Evolutionary conservation across 2,888 invertebrate species (phyloP).

Genomic region (Epinotia brunnichana): DNA sequence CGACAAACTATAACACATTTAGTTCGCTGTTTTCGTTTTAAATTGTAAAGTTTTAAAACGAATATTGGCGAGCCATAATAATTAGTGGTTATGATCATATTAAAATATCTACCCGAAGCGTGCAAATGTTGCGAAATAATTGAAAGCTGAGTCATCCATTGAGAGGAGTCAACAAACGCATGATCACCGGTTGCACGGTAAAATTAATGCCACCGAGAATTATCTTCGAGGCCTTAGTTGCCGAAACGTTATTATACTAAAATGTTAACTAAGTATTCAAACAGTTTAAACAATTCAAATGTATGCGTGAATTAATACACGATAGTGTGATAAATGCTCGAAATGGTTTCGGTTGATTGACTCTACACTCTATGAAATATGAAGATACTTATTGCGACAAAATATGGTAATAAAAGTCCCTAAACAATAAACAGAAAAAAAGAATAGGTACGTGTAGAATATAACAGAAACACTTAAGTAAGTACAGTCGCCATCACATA

Average conservation of each 20-base stretch:
- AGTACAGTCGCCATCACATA: too few relatives aligned
- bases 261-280: neutral
- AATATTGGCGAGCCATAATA: constrained; percentile 3
- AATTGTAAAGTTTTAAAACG: constrained; percentile 6
- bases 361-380: neutral
- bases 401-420: too few relatives aligned
- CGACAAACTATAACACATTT: neutral
- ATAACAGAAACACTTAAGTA: too few relatives aligned
- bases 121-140: constrained; percentile 34
- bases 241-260: constrained; percentile 15
- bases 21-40: constrained; percentile 5
- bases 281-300: neutral
- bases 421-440: too few relatives aligned
- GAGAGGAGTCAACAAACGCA: constrained; percentile 42
- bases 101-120: constrained; percentile 15
- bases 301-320: neutral
- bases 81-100: constrained; percentile 14
- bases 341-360: neutral
- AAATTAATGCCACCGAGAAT: constrained; percentile 26
- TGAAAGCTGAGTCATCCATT: constrained; percentile 34
- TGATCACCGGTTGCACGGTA: constrained; percentile 22
- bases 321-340: neutral
- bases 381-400: too few relatives aligned
- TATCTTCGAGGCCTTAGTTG: constrained; percentile 6
- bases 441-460: too few relatives aligned